Evolutionary conservation across 2,797 vertebrate genomes (phyloP).

Genomic region (Artibeus lituratus): DNA sequence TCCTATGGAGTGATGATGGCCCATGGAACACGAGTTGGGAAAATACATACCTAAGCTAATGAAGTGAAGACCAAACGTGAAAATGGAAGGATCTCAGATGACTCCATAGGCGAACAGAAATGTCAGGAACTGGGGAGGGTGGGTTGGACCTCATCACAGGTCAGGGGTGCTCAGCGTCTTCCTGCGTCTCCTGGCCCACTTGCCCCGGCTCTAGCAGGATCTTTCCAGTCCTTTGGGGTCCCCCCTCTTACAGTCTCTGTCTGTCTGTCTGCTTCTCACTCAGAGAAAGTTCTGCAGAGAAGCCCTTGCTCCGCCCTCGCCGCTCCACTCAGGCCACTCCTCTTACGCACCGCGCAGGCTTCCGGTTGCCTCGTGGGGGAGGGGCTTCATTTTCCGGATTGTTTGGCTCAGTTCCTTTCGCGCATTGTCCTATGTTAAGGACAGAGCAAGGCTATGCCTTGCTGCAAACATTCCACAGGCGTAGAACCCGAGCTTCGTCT

Average conservation of each 20-base stretch:
- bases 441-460: not conserved
- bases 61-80: not conserved
- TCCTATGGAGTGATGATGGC: not conserved
- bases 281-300: not conserved
- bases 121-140: not conserved
- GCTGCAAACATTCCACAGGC: not conserved
- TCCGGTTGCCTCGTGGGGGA: not conserved
- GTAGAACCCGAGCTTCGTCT: not conserved
- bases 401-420: not conserved
- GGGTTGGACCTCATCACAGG: not conserved
- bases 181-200: not conserved
- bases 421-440: not conserved
- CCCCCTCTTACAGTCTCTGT: not conserved
- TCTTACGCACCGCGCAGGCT: not conserved
- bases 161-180: fast-evolving
- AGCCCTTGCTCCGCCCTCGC: not conserved
- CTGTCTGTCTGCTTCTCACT: not conserved
- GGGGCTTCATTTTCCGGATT: not conserved
- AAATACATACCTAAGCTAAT: not conserved
- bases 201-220: not conserved
- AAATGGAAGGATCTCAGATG: not conserved
- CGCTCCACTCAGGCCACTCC: not conserved
- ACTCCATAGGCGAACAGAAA: not conserved
- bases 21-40: not conserved
- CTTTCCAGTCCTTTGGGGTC: not conserved